Percentiles rank a stretch among this genome's conserved stretches.
These are phyloP conservation scores for Belonocnema kinseyi DNA, from an alignment of 1,140 invertebrate species.

Conservation along the genomic window DNA sequence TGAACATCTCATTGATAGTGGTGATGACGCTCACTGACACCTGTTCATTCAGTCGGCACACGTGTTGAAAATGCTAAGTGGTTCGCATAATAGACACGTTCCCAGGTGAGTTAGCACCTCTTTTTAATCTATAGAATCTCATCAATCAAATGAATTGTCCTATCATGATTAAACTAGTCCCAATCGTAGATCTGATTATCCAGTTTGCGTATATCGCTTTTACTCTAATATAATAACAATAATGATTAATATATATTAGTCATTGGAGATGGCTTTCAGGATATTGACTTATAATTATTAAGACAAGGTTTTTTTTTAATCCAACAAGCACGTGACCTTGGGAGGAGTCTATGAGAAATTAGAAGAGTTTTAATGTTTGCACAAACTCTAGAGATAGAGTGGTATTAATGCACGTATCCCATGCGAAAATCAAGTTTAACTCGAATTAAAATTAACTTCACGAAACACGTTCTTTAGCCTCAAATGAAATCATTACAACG, in stretches of 20 bases:
- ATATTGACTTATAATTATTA: too few species aligned
- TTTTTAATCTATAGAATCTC: constrained; percentile 38
- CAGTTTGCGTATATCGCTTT: not conserved
- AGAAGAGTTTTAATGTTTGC: too few species aligned
- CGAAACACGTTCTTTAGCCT: not conserved
- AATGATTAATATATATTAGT: too few species aligned
- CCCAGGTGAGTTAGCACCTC: constrained; percentile 37
- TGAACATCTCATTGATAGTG: constrained; percentile 27
- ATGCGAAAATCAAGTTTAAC: too few species aligned
- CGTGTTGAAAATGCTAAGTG: constrained; percentile 40
- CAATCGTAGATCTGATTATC: not conserved
- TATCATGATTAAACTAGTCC: constrained; percentile 12
- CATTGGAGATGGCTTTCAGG: too few species aligned
- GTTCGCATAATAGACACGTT: constrained; percentile 40
- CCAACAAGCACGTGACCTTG: too few species aligned
- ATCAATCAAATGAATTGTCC: constrained; percentile 37
- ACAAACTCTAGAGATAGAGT: too few species aligned
- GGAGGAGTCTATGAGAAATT: too few species aligned
- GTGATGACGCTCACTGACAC: constrained; percentile 34
- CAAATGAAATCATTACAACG: not conserved
- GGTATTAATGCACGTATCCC: too few species aligned
- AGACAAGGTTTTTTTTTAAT: too few species aligned
- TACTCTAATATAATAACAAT: too few species aligned
- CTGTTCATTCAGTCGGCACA: constrained; percentile 37
- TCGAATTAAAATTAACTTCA: too few species aligned